Conservation (phyloP, 2,888 invertebrate genomes). For the Ptychoptera albimana region DNA sequence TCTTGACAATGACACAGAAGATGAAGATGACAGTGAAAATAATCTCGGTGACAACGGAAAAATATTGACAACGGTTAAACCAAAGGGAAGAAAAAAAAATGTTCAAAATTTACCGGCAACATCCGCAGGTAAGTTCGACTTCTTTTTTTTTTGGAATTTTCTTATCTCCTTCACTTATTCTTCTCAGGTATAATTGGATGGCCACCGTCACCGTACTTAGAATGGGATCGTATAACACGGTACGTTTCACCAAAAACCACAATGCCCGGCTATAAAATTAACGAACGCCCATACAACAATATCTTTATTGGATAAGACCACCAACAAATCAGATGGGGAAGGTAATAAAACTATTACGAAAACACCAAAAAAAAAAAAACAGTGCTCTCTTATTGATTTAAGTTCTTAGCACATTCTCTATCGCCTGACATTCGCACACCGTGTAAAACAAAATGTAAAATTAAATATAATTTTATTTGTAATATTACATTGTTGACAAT, state of each 20-base stretch:
- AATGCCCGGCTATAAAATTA: slow-evolving; percentile 24
- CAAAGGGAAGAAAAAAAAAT: neutral
- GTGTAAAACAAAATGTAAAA: no score
- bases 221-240: slow-evolving; percentile 24
- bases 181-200: slow-evolving; percentile 25
- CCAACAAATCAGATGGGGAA: no score
- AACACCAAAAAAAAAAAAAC: no score
- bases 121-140: neutral
- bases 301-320: slow-evolving; percentile 23
- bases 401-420: no score
- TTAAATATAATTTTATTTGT: no score
- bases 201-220: slow-evolving; percentile 14
- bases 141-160: neutral
- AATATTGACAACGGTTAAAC: neutral
- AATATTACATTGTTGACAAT: no score
- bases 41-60: neutral
- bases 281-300: slow-evolving; percentile 20
- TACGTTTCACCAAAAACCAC: slow-evolving; percentile 23
- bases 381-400: no score
- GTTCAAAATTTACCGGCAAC: neutral
- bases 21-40: neutral
- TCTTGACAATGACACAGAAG: slow-evolving; percentile 6
- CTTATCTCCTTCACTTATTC: slow-evolving; percentile 2
- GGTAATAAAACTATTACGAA: no score
- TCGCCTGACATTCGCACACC: no score